Evolutionary conservation across 1,140 invertebrate genomes (phyloP).

Genomic region (Ptiloglossa arizonensis): DNA sequence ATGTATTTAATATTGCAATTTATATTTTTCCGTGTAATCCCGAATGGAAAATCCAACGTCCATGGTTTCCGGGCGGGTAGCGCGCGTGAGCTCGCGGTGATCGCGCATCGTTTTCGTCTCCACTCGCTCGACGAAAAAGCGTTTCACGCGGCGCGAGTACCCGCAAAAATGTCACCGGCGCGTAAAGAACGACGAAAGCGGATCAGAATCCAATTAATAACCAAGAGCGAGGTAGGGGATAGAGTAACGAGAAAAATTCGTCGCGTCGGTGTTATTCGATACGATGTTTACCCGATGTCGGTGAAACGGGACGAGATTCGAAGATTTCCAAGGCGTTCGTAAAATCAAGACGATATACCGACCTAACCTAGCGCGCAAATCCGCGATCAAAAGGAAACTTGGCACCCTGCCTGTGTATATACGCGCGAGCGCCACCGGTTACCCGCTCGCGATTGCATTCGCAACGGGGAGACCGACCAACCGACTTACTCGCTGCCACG

Average conservation of each 20-base stretch:
- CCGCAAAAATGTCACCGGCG: background rate
- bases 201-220: conserved; percentile 27
- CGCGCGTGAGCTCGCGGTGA: too few species aligned
- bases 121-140: too few species aligned
- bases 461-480: conserved; percentile 16
- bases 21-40: background rate
- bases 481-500: conserved; percentile 1
- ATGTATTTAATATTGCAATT: background rate
- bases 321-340: conserved; percentile 28
- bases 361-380: too few species aligned
- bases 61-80: background rate
- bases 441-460: conserved; percentile 13
- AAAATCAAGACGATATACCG: conserved; percentile 55
- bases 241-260: background rate
- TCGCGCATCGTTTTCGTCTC: too few species aligned
- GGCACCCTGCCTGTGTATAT: conserved; percentile 51
- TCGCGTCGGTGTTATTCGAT: conserved; percentile 12
- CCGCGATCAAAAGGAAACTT: conserved; percentile 46
- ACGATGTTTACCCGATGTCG: conserved; percentile 7
- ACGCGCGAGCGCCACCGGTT: conserved; percentile 4
- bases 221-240: background rate
- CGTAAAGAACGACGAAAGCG: background rate
- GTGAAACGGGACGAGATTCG: background rate
- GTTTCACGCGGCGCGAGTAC: too few species aligned
- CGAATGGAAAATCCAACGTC: background rate